Evolutionary conservation across 1,140 invertebrate genomes (phyloP), one percentile per base, ranked within the genome.

Genomic region (Zeugodacus cucurbitae): DNA sequence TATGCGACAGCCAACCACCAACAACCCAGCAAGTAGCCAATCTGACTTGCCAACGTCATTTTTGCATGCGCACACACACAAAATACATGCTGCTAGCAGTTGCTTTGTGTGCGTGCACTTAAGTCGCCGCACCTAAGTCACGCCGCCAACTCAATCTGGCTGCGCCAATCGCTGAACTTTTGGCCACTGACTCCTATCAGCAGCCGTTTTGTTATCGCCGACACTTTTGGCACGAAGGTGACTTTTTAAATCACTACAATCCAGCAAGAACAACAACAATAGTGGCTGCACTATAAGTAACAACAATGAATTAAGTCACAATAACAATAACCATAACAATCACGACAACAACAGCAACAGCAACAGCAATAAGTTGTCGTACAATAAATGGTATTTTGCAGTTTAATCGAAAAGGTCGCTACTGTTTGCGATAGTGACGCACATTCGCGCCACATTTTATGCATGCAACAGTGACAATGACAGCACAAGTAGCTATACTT

Each of bases 381-480:
- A 82, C 74, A 82, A 82, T 82, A 82, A 82, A 82, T 82, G 74
- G 74, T 82, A 41, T 82, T 82, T 82, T 82, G 74, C 74, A 26
- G 41, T 82, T 82, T 82, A 82, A 82, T 82, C 74, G 74, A 82
- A 82, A 54, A 82, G 74, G 74, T 82, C 74, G 74, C 74, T 82
- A 82, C 74, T 82, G 74, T 82, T 82, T 82, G 74, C 26, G 74
- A 82, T 82, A 48, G 37, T 11, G 41, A 82, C 74, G 74, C 74
- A 82, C 41, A 82, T 82, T 82, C 34, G 48, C 11, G 74, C 22
- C 64, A 48, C 34, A 22, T 82, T 82, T 82, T 48, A 82, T 82
- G 74, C 74, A 82, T 82, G 41, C 74, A 82, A 48, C 41, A 20
- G 22, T 20, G 44, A 82, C 70, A 74, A 74, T 70, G 48, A 14